Base-by-base conservation (phyloP, 1,140 invertebrate species). In the Nylanderia fulva region DNA sequence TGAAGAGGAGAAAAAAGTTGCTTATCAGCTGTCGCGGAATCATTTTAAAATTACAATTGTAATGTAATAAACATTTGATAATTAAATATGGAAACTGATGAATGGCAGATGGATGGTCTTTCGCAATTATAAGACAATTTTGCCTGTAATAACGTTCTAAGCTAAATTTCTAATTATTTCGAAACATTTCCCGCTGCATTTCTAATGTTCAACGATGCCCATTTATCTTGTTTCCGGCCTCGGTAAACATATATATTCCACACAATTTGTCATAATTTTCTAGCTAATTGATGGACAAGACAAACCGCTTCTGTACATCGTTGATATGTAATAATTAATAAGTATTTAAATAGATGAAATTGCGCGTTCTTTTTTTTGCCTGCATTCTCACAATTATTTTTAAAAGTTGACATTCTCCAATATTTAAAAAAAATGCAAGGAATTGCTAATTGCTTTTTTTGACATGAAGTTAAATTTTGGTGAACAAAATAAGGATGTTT, bases 151-250 rank as follows among this genome's bases (percentile, higher is more conserved):
- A 48, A 2, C 21, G 24, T 42, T 42, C 8, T 29, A 63, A 76
- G 5, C 6, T 6, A 4, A 76, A 48, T 45, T 27, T 63, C 18
- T 5, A 63, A 27, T 29, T 8, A 29, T 18, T 45, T 42, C 18
- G 33, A 63, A 56, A 61, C 5, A 18, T 9, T 74, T 29, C 7
- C 33, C 15, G n/a, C 4, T 27, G 36, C 58, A 42, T 76, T 45
- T 63, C 39, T 63, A 27, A 63, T 61, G 56, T 61, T 24, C 24
- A 42, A 63, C 27, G 15, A 7, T 42, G 58, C 4, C 27, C 74
- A 63, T 87, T 88, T 87, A 88, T 88, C 76, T 88, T 56, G 83
- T 66, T 85, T 88, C 86, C 75, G 75, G 71, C 21, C 83, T 36
- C 68, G 33, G 29, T 36, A 36, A 48, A 48, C 33, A 60, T 45